These are phyloP conservation scores for Haemorhous mexicanus DNA, from an alignment of 2,113 vertebrate genomes.

Conservation along the genomic window DNA sequence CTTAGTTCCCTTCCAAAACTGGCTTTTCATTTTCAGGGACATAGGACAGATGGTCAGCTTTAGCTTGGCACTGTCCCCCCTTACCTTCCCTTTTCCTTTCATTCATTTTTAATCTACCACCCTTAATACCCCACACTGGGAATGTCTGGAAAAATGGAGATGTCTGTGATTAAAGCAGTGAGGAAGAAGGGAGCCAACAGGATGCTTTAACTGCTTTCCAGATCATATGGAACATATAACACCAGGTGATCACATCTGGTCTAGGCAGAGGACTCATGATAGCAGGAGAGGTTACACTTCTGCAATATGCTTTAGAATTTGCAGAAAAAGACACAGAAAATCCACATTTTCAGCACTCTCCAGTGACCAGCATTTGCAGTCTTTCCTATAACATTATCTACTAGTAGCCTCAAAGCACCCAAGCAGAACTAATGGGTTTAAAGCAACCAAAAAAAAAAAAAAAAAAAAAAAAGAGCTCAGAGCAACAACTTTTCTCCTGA, in stretches of 20 bases:
- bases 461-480: background rate
- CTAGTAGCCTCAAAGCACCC: background rate
- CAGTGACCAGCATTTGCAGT: background rate
- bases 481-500: background rate
- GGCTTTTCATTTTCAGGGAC: background rate
- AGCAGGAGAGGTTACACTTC: background rate
- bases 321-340: background rate
- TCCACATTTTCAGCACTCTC: background rate
- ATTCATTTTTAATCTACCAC: background rate
- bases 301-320: background rate
- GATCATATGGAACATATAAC: background rate
- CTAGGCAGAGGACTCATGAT: background rate
- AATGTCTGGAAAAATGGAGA: background rate
- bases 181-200: background rate
- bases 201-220: background rate
- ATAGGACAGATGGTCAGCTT: background rate
- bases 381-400: background rate
- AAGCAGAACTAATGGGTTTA: background rate
- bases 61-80: background rate
- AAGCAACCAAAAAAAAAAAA: background rate
- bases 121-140: background rate
- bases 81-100: background rate
- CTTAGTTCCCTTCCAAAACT: background rate
- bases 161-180: background rate
- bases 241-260: background rate